A percentile compares a stretch with the other conserved stretches of the same genome.
Evolutionary conservation across 2,888 invertebrate species (phyloP).

Genomic region (Mylabris sibirica): DNA sequence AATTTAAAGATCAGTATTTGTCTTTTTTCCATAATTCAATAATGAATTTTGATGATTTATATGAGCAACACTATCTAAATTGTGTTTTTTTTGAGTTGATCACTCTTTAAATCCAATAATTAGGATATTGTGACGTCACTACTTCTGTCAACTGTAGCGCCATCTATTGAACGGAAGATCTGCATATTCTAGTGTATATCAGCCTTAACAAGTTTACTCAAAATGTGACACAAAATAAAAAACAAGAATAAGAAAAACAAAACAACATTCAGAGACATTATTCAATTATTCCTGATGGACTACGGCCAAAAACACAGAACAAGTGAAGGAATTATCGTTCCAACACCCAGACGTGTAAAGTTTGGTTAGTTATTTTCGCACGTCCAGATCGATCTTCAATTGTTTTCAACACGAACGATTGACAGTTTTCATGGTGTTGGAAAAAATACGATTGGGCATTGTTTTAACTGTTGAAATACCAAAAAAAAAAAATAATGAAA

Average conservation of each 20-base stretch:
- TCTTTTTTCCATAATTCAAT: too few relatives aligned
- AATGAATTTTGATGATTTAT: too few relatives aligned
- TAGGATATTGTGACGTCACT: too few relatives aligned
- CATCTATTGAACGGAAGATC: too few relatives aligned
- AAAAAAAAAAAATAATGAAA: not conserved
- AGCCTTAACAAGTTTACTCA: too few relatives aligned
- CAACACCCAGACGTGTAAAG: slow-evolving; percentile 60
- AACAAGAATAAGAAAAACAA: not conserved
- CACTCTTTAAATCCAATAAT: too few relatives aligned
- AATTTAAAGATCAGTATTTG: too few relatives aligned
- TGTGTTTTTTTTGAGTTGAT: too few relatives aligned
- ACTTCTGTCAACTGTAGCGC: too few relatives aligned
- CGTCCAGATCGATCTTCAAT: slow-evolving; percentile 26
- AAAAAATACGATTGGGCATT: slow-evolving; percentile 2
- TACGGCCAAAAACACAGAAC: not conserved
- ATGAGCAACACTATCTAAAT: too few relatives aligned
- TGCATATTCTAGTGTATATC: too few relatives aligned
- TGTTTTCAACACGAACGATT: not conserved
- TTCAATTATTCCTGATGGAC: slow-evolving; percentile 51
- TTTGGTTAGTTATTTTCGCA: slow-evolving; percentile 61
- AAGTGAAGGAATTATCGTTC: slow-evolving; percentile 59
- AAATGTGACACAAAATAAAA: too few relatives aligned
- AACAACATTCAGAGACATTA: not conserved
- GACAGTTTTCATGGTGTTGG: not conserved
- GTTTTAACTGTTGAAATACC: not conserved